These are phyloP conservation scores for Sebastes hopkinsi DNA, from an alignment of 2,797 vertebrate species.

Conservation along the genomic window DNA sequence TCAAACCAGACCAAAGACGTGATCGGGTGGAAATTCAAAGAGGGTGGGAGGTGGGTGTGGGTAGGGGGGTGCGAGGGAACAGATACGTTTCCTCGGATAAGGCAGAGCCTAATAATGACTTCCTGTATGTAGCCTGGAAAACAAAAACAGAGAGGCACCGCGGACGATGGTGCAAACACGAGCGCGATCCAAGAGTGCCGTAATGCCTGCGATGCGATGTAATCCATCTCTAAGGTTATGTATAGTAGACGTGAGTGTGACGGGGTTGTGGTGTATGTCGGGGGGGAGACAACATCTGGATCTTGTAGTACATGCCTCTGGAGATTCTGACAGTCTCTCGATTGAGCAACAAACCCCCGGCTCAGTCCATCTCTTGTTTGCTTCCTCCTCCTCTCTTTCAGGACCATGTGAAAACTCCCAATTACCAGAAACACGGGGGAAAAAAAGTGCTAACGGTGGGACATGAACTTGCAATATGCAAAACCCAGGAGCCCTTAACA, in stretches of 20 bases:
- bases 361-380: slow-evolving; percentile 10
- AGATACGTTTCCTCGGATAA: slow-evolving; percentile 51
- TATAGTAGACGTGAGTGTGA: slow-evolving; percentile 6
- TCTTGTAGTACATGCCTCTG: slow-evolving; percentile 50
- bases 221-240: slow-evolving; percentile 16
- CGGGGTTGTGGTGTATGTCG: background rate
- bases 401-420: slow-evolving; percentile 67
- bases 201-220: background rate
- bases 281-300: slow-evolving; percentile 64
- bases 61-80: background rate
- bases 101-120: slow-evolving; percentile 51
- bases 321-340: slow-evolving; percentile 41
- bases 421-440: slow-evolving; percentile 62
- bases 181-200: background rate
- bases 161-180: slow-evolving; percentile 8
- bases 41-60: background rate
- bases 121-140: slow-evolving; percentile 57
- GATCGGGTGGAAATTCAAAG: slow-evolving; percentile 62
- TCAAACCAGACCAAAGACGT: slow-evolving; percentile 68
- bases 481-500: slow-evolving; percentile 55
- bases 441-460: slow-evolving; percentile 23
- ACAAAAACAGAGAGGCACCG: slow-evolving; percentile 30
- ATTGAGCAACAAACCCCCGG: slow-evolving; percentile 24
- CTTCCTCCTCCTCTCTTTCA: slow-evolving; percentile 23
- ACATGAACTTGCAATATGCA: slow-evolving; percentile 63